Conservation (phyloP, 2,888 invertebrate species). For the Aphidius colemani region DNA sequence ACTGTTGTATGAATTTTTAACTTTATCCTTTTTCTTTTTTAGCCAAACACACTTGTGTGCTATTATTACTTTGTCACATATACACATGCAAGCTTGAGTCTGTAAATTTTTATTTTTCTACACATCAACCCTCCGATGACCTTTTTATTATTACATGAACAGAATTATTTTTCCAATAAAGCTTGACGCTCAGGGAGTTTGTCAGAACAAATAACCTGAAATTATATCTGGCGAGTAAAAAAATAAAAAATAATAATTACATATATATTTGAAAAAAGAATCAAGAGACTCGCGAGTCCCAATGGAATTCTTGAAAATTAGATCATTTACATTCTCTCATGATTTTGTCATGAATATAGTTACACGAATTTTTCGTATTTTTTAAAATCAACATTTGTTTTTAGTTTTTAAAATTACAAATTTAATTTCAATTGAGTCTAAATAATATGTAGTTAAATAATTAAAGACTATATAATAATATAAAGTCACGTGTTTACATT, state of each 20-base stretch:
- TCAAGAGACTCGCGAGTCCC: slow-evolving; percentile 35
- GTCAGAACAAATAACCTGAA: slow-evolving; percentile 15
- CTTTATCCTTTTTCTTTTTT: background rate
- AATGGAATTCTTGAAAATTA: slow-evolving; percentile 46
- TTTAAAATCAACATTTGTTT: slow-evolving; percentile 4
- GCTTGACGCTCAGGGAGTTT: slow-evolving; percentile 25
- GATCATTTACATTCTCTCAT: slow-evolving; percentile 46
- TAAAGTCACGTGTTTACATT: slow-evolving; percentile 37
- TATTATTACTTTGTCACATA: no score
- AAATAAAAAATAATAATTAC: slow-evolving; percentile 13
- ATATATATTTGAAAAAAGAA: slow-evolving; percentile 36
- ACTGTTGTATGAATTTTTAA: background rate
- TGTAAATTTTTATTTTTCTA: slow-evolving; percentile 1
- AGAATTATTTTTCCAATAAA: slow-evolving; percentile 32
- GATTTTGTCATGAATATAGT: slow-evolving; percentile 17
- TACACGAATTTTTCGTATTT: slow-evolving; percentile 16
- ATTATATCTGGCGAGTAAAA: slow-evolving; percentile 10
- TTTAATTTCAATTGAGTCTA: no score
- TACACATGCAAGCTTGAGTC: no score
- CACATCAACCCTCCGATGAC: background rate
- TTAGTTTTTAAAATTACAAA: background rate
- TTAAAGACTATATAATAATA: slow-evolving; percentile 6
- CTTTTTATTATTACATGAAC: slow-evolving; percentile 20
- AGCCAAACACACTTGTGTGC: no score
- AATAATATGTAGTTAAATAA: no score